Evolutionary conservation across 2,797 vertebrate genomes (phyloP).

Genomic region (Sebastes itinus): DNA sequence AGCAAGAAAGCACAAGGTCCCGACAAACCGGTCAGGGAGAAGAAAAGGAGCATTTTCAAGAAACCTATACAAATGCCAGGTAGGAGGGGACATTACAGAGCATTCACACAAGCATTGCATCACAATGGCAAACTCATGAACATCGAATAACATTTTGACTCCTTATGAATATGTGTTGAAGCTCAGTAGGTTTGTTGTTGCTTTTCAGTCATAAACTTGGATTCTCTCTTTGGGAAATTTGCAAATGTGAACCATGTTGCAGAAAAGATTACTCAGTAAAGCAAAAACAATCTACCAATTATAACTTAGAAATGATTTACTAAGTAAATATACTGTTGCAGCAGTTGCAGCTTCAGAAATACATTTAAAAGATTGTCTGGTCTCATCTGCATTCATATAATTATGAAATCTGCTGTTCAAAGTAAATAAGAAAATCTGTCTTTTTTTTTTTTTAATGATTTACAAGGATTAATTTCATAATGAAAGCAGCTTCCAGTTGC

Average conservation of each 20-base stretch:
- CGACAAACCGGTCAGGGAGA: constrained; percentile 87
- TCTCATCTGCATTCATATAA: neutral
- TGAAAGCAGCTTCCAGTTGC: neutral
- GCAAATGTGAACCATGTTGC: neutral
- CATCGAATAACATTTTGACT: neutral
- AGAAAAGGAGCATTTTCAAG: constrained; percentile 93
- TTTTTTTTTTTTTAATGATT: neutral
- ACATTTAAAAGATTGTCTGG: neutral
- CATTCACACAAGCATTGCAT: neutral
- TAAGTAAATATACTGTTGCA: neutral
- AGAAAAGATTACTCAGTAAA: neutral
- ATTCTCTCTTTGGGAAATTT: neutral
- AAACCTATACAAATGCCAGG: constrained; percentile 92
- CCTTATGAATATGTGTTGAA: neutral
- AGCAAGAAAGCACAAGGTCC: constrained; percentile 80
- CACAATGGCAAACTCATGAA: neutral
- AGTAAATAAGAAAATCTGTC: neutral
- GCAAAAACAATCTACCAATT: neutral
- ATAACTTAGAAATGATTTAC: neutral
- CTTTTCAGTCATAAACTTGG: neutral
- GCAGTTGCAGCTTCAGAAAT: neutral
- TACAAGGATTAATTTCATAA: neutral
- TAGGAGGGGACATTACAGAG: constrained; percentile 47
- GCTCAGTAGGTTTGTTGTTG: neutral
- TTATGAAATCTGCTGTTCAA: neutral